Base-by-base conservation (phyloP, 2,888 invertebrate species). In the Thelaira solivaga region DNA sequence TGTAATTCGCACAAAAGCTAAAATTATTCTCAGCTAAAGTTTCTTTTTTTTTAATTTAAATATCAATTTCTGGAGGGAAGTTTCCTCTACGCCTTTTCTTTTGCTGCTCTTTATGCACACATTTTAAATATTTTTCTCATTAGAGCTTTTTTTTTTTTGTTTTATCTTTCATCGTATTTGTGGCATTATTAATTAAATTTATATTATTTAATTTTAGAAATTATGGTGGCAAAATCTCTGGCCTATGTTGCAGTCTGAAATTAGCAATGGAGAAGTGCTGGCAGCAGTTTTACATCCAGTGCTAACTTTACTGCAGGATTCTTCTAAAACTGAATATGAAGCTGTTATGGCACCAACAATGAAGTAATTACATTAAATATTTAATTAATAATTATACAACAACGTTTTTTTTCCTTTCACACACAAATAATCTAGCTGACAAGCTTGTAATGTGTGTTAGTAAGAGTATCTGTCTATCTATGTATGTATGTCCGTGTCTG, bases 171-270 rank as follows among this genome's bases (percentile, higher is more conserved):
- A 3, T n/a, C n/a, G n/a, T 22, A 20, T n/a, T 18, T 8, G 7
- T n/a, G 1, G 18, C 26, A 51, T n/a, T 1, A 29, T 36, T 31
- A 18, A 13, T 45, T 31, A 10, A 13, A n/a, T n/a, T n/a, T n/a
- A n/a, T n/a, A n/a, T 55, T 62, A 22, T 49, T 68, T 36, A 18
- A 47, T 81, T 83, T 61, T 91, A 98, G 98, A 98, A 97, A 95
- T 91, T 98, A 61, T 95, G 97, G 92, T 97, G 96, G 91, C 96
- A 96, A 88, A 96, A 96, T 88, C 94, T 98, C 55, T 97, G 97
- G 95, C 97, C 97, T 34, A 93, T 94, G 82, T 90, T 98, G 77
- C 94, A 95, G 85, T 92, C 93, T 82, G 97, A 98, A 89, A 93
- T 97, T 90, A 92, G 93, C 84, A 93, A 94, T 22, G 93, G 94